Percentiles rank a stretch among this genome's conserved stretches.
Evolutionary conservation across 2,113 vertebrate genomes (phyloP).

Genomic region (Corvus hawaiiensis): DNA sequence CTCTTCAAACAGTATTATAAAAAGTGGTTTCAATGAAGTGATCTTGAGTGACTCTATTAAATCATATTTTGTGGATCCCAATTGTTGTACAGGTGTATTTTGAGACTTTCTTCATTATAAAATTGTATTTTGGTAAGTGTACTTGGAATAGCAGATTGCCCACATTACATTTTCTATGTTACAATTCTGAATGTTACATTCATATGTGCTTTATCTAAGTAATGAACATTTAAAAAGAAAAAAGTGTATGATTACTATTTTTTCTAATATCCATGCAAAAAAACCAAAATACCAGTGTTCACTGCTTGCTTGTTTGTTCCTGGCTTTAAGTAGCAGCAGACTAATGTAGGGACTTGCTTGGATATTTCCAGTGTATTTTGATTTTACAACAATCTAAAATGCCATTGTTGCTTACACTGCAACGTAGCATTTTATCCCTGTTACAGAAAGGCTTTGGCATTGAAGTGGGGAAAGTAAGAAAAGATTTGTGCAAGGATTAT

Average conservation of each 20-base stretch:
- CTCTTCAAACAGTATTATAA: conserved; percentile 60
- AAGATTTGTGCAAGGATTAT: background rate
- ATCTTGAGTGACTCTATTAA: conserved; percentile 64
- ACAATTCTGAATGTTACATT: conserved; percentile 65
- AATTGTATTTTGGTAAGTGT: conserved; percentile 74
- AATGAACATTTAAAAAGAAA: conserved; percentile 65
- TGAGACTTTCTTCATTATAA: conserved; percentile 71
- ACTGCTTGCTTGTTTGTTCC: conserved; percentile 65
- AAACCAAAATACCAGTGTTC: conserved; percentile 62
- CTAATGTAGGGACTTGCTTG: conserved; percentile 39
- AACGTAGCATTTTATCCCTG: background rate
- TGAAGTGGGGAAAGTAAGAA: background rate
- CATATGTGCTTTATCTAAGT: conserved; percentile 67
- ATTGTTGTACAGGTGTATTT: conserved; percentile 70
- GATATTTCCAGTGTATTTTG: conserved; percentile 54
- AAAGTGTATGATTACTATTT: conserved; percentile 74
- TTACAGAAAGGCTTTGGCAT: background rate
- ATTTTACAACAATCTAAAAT: conserved; percentile 51
- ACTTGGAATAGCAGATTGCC: conserved; percentile 67
- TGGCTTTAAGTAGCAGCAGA: conserved; percentile 57
- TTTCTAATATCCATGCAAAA: conserved; percentile 66
- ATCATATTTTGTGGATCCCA: conserved; percentile 65
- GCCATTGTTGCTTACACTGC: background rate
- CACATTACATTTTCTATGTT: conserved; percentile 69
- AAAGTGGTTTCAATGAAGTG: conserved; percentile 58